phyloP scores from a whole-genome alignment of 2,113 vertebrate genomes.

The Nesoenas mayeri region DNA sequence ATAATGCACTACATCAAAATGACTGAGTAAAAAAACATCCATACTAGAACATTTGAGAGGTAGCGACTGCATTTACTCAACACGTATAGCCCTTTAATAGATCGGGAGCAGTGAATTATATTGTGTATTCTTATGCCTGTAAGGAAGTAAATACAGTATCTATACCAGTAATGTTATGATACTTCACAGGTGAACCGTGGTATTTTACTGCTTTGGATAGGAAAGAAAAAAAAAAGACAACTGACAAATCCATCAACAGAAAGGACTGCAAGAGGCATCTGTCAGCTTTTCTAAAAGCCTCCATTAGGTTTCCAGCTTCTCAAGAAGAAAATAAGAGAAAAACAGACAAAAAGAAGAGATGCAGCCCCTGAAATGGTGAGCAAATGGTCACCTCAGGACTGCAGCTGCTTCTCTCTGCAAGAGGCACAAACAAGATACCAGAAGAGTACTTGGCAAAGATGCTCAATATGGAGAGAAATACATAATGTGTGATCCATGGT shows the following conservation, averaged over 20 bases:
- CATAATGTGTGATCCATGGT: not conserved
- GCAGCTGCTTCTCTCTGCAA: constrained; percentile 14
- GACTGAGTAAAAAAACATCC: not conserved
- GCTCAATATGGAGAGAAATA: not conserved
- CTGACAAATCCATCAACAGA: not conserved
- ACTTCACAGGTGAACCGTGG: not conserved
- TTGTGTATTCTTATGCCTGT: not conserved
- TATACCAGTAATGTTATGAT: not conserved
- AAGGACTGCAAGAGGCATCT: not conserved
- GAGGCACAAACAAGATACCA: not conserved
- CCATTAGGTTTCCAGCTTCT: not conserved
- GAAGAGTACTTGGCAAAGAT: constrained; percentile 8
- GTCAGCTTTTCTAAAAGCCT: not conserved
- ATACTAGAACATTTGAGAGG: not conserved
- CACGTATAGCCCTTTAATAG: not conserved
- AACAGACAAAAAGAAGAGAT: not conserved
- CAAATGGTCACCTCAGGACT: constrained; percentile 30
- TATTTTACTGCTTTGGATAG: not conserved
- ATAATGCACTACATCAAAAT: not conserved
- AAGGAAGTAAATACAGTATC: not conserved
- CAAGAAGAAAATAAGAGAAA: not conserved
- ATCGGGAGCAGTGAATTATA: not conserved
- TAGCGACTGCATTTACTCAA: not conserved
- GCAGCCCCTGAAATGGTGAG: not conserved
- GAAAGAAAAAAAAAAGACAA: rapidly evolving